A percentile compares a stretch with the other conserved stretches of the same genome.
Evolutionary conservation across 2,888 invertebrate species (phyloP).

Genomic region (Tachina lurida): DNA sequence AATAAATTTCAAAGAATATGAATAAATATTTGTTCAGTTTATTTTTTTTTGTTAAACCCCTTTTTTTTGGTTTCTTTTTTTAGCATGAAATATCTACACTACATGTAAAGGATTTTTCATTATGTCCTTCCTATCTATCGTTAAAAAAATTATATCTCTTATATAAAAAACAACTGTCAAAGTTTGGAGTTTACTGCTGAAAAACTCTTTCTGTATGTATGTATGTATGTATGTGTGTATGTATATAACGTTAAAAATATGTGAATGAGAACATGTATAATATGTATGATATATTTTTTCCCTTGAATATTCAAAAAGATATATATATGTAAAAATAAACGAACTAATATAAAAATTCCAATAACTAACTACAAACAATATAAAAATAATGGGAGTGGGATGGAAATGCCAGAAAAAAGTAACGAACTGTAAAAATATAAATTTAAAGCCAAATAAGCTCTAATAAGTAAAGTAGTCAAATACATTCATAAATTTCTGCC

Average conservation of each 20-base stretch:
- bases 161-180: no score
- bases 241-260: slow-evolving; percentile 8
- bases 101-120: neutral
- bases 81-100: slow-evolving; percentile 18
- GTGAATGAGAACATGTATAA: slow-evolving; percentile 49
- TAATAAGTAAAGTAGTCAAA: slow-evolving; percentile 66
- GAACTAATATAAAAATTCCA: slow-evolving; percentile 69
- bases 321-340: neutral
- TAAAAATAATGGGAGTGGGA: slow-evolving; percentile 14
- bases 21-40: slow-evolving; percentile 24
- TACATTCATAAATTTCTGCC: slow-evolving; percentile 24
- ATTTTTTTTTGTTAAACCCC: slow-evolving; percentile 34
- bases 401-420: slow-evolving; percentile 61
- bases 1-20: slow-evolving; percentile 48
- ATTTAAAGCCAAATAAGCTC: slow-evolving; percentile 67
- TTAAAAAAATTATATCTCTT: no score
- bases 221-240: no score
- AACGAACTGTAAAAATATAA: slow-evolving; percentile 66
- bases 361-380: slow-evolving; percentile 50
- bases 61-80: slow-evolving; percentile 25
- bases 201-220: no score
- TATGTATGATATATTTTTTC: neutral
- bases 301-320: neutral
- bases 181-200: no score
- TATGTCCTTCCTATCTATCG: no score